Conservation (phyloP, 2,888 invertebrate species). For the Caenorhabditis angaria region DNA sequence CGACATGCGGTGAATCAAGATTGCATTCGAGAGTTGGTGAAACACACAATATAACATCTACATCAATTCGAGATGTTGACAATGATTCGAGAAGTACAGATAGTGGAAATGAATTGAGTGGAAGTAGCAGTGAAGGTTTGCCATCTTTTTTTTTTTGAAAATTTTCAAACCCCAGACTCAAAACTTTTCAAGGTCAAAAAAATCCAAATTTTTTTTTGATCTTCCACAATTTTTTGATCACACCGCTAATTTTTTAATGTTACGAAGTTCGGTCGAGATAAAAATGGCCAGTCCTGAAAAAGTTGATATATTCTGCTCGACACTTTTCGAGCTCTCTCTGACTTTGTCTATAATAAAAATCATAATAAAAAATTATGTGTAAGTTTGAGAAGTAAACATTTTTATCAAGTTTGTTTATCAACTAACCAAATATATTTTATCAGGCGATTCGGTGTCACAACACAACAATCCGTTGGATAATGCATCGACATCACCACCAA, state of each 20-base stretch:
- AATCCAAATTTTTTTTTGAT: background rate
- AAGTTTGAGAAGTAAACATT: background rate
- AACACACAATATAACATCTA: background rate
- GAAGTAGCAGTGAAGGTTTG: constrained; percentile 40
- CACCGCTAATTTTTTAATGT: background rate
- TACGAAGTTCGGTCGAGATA: background rate
- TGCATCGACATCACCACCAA: background rate
- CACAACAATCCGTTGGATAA: constrained; percentile 1
- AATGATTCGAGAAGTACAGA: constrained; percentile 30
- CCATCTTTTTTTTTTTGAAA: background rate
- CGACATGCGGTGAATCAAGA: background rate
- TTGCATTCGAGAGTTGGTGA: background rate
- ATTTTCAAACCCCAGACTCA: background rate
- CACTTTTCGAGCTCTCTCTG: background rate
- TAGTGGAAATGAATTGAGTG: constrained; percentile 37
- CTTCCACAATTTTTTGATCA: background rate
- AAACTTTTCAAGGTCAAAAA: background rate
- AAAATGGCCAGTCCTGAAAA: background rate
- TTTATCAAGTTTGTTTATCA: background rate
- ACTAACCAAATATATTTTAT: background rate
- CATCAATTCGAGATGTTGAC: constrained; percentile 12
- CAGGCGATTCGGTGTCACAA: constrained; percentile 36
- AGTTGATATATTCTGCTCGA: background rate
- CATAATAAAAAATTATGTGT: background rate
- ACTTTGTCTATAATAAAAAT: constrained; percentile 1